Evolutionary conservation across 2,113 vertebrate species (phyloP).

Genomic region (Scartelaos histophorus): DNA sequence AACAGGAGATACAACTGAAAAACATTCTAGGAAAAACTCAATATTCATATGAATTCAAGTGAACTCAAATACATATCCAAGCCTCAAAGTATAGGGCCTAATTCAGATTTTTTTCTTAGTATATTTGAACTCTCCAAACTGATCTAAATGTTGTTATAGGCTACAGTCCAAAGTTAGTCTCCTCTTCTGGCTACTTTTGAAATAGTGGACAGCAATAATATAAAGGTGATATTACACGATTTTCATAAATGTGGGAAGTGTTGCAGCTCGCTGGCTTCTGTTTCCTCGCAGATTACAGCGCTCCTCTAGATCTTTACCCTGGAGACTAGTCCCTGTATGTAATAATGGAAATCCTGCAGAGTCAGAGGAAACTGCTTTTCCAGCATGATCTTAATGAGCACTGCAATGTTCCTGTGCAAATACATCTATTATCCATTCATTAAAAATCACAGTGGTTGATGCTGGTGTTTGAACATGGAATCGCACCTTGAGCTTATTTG

Average conservation of each 20-base stretch:
- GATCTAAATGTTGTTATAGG: not conserved
- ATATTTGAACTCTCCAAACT: not conserved
- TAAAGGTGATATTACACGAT: constrained; percentile 1
- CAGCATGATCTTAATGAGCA: constrained; percentile 56
- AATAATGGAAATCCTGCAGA: constrained; percentile 63
- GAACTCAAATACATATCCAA: no score
- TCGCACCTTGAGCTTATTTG: constrained; percentile 20
- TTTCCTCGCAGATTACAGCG: constrained; percentile 48
- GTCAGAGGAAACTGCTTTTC: constrained; percentile 52
- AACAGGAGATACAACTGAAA: no score
- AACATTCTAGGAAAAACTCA: no score
- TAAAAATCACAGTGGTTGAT: constrained; percentile 31
- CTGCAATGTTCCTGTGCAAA: constrained; percentile 23
- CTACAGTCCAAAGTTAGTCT: not conserved
- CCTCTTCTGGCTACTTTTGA: not conserved
- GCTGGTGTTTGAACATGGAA: constrained; percentile 21
- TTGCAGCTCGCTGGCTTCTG: constrained; percentile 40
- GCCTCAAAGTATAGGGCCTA: no score
- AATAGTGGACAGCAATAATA: not conserved
- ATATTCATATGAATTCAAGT: no score
- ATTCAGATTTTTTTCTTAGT: no score
- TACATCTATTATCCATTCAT: constrained; percentile 50
- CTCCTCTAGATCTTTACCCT: constrained; percentile 51
- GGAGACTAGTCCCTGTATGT: constrained; percentile 46
- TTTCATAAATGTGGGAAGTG: constrained; percentile 29